These are phyloP conservation scores for Psilopogon haemacephalus DNA, from an alignment of 2,113 vertebrate genomes.

Conservation along the genomic window DNA sequence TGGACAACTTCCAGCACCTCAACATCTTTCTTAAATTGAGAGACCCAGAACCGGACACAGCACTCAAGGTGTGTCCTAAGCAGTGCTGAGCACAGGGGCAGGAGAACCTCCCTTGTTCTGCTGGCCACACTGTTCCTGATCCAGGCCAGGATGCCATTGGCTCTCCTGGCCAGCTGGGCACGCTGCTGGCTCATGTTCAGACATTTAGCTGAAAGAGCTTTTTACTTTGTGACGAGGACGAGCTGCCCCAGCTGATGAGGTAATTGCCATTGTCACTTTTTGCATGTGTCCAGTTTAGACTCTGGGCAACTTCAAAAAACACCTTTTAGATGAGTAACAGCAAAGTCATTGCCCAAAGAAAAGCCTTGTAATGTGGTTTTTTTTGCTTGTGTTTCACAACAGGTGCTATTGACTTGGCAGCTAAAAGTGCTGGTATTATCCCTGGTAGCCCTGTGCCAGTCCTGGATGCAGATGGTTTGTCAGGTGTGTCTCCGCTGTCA, in stretches of 20 bases:
- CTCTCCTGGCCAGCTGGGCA: too few species aligned
- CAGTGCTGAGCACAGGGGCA: too few species aligned
- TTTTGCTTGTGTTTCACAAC: background rate
- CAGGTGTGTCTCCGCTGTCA: conserved; percentile 71
- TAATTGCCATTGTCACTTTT: background rate
- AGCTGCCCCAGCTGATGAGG: background rate
- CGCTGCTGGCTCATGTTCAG: too few species aligned
- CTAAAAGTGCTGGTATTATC: conserved; percentile 95
- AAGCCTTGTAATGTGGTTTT: background rate
- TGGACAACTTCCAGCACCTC: too few species aligned
- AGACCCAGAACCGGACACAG: too few species aligned
- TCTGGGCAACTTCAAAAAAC: background rate
- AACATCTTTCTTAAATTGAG: too few species aligned
- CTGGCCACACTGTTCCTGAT: too few species aligned
- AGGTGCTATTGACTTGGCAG: conserved; percentile 95
- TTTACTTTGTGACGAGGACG: background rate
- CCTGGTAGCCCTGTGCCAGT: conserved; percentile 84
- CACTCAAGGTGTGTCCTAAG: too few species aligned
- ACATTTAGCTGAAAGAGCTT: background rate
- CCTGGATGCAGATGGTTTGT: conserved; percentile 74
- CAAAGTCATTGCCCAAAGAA: background rate
- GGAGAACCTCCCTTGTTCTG: too few species aligned
- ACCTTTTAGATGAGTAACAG: background rate
- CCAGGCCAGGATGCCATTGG: too few species aligned
- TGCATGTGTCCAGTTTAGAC: background rate